Conservation (phyloP, 2,113 vertebrate genomes). For the Silurus glanis region DNA sequence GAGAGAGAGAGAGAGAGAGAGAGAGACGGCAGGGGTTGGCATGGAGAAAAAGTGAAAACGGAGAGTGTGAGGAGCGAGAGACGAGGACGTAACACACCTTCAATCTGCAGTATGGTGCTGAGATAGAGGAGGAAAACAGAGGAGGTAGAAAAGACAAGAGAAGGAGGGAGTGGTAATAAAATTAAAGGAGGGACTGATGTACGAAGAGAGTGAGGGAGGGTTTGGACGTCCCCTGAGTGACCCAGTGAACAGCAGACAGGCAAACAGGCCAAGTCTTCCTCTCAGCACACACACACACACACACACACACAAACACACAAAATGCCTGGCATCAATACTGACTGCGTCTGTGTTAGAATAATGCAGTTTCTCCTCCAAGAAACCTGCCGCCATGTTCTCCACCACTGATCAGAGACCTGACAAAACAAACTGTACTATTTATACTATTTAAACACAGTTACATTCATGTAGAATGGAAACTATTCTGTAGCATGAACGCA, state of each 20-base stretch:
- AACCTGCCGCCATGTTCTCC: neutral
- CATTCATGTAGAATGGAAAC: neutral
- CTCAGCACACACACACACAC: conserved; percentile 1
- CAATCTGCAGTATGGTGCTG: neutral
- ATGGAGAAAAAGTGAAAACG: neutral
- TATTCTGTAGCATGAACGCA: neutral
- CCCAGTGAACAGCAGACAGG: conserved; percentile 23
- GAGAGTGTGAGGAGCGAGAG: neutral
- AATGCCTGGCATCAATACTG: neutral
- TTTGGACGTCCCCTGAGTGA: conserved; percentile 23
- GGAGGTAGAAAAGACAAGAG: conserved; percentile 11
- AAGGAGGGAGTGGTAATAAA: conserved; percentile 37
- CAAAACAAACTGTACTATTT: neutral
- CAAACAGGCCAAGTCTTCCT: conserved; percentile 18
- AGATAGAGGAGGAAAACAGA: conserved; percentile 24
- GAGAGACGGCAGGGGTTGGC: neutral
- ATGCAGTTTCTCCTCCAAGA: neutral
- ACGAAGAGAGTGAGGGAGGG: neutral
- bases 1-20: conserved; percentile 24
- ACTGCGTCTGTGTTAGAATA: neutral
- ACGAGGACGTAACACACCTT: conserved; percentile 14
- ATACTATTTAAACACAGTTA: neutral
- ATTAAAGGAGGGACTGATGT: conserved; percentile 22
- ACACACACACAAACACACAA: conserved; percentile 15
- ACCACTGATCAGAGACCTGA: conserved; percentile 6